Conservation (phyloP, 2,797 vertebrate genomes). For the Cheirogaleus major region DNA sequence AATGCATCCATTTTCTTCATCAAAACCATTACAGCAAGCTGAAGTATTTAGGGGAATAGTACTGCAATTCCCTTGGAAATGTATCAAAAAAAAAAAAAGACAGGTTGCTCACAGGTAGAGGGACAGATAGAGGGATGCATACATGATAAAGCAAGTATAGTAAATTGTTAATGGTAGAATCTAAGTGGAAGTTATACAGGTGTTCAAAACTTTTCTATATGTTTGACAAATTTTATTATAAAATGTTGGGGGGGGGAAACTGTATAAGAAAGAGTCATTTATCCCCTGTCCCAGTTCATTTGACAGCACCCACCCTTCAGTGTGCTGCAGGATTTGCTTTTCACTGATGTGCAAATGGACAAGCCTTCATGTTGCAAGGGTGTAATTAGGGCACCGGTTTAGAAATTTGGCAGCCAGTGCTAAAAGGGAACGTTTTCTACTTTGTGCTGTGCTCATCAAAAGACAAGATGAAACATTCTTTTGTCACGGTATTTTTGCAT, state of each 20-base stretch:
- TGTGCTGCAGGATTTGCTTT: background rate
- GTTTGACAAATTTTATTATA: conserved; percentile 21
- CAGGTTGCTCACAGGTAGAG: background rate
- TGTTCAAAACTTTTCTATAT: background rate
- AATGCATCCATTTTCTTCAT: conserved; percentile 74
- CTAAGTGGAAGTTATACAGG: background rate
- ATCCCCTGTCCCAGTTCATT: background rate
- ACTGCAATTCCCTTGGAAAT: conserved; percentile 61
- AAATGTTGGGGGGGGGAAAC: background rate
- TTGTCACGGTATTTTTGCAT: conserved; percentile 60
- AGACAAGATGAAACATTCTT: conserved; percentile 68
- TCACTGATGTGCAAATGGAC: conserved; percentile 59
- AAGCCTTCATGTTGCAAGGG: conserved; percentile 40
- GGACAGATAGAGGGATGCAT: background rate
- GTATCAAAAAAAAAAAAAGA: conserved; percentile 8
- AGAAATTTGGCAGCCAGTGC: conserved; percentile 63
- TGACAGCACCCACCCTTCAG: background rate
- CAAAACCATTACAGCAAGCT: conserved; percentile 55
- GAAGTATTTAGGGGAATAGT: conserved; percentile 44
- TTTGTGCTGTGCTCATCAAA: conserved; percentile 73
- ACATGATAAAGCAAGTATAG: background rate
- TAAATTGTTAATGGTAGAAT: background rate
- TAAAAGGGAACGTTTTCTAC: conserved; percentile 72
- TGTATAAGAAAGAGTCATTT: conserved; percentile 11
- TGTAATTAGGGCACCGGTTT: conserved; percentile 60